Base-by-base conservation (phyloP, 2,797 vertebrate species). In the Nannoperca australis region DNA sequence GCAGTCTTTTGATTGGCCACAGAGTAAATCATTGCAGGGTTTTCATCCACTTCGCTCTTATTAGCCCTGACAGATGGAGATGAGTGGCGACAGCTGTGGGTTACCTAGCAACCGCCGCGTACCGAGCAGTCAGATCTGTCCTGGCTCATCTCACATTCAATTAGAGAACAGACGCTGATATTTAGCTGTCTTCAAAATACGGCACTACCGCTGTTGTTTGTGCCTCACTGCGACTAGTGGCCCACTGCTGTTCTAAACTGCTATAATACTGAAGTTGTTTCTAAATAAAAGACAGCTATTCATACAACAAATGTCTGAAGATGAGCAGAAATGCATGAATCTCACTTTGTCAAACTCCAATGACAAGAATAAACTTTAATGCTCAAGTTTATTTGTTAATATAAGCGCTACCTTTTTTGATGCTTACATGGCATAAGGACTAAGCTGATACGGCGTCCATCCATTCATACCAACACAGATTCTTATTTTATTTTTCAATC, bases 21-120 rank as follows among this genome's bases (percentile, higher is more conserved):
- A 62, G 32, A 18, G 1, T 12, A 20, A 85, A 68, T 70, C 65
- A 51, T 34, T 32, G 40, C 73, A 64, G 58, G 50, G n/a, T 70
- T 87, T 78, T 77, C 76, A 64, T 78, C 34, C 10, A 50, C 62
- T 80, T 76, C 6, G 32, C 70, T 76, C 18, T 87, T 50, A 75
- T 82, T 60, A 79, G 55, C 79, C 1, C 68, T 60, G 85, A 87
- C 87, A 87, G 88, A 86, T 89, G 88, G 85, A 77, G 73, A 78
- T 69, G 75, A 86, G 87, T 80, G 81, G 67, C 10, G 55, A 77
- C 82, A 84, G 84, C 78, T 86, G 73, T 49, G 60, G 60, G 85
- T 91, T 78, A 53, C 87, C 53, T 70, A 83, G 89, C 81, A 50
- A 85, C 90, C 50, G 0, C 53, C 0, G 1, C 40, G 32, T 20